Conservation (phyloP, 2,888 invertebrate genomes). For the Ophion ellenae region DNA sequence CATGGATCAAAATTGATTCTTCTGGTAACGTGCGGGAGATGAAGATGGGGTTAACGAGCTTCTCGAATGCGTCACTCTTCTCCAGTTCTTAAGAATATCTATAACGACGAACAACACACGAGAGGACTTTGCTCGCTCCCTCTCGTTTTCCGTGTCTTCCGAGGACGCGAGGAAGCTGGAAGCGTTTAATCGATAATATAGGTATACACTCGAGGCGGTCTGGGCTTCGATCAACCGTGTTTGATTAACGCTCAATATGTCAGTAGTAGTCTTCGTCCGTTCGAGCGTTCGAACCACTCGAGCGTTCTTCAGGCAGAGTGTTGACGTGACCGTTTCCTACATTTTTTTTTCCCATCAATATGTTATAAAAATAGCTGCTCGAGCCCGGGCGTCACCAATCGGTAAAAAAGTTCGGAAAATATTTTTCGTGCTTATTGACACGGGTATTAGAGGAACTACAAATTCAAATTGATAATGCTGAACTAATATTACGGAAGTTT, state of each 20-base stretch:
- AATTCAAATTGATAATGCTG: not conserved
- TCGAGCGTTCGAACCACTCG: not conserved
- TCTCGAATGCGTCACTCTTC: conserved; percentile 64
- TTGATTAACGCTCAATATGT: conserved; percentile 22
- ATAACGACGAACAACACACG: conserved; percentile 47
- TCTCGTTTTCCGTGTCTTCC: not conserved
- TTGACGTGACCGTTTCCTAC: conserved; percentile 1
- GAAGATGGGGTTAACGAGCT: conserved; percentile 73
- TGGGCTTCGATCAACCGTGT: not conserved
- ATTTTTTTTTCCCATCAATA: not conserved
- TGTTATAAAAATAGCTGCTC: not conserved
- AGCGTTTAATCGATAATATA: not conserved
- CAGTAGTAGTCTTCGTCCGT: not conserved
- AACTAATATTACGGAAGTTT: not conserved
- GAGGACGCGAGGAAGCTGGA: not conserved
- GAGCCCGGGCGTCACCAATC: too few relatives aligned
- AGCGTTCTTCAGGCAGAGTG: not conserved
- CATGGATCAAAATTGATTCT: conserved; percentile 35
- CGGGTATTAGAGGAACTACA: not conserved
- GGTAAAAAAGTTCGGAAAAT: not conserved
- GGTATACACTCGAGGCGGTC: not conserved
- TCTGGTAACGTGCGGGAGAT: conserved; percentile 50
- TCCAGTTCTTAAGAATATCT: conserved; percentile 53
- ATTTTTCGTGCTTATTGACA: not conserved
- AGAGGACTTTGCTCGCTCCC: conserved; percentile 11